Evolutionary conservation across 2,888 invertebrate species (phyloP), one percentile per base, ranked within the genome.

Genomic region (Netelia inedita): DNA sequence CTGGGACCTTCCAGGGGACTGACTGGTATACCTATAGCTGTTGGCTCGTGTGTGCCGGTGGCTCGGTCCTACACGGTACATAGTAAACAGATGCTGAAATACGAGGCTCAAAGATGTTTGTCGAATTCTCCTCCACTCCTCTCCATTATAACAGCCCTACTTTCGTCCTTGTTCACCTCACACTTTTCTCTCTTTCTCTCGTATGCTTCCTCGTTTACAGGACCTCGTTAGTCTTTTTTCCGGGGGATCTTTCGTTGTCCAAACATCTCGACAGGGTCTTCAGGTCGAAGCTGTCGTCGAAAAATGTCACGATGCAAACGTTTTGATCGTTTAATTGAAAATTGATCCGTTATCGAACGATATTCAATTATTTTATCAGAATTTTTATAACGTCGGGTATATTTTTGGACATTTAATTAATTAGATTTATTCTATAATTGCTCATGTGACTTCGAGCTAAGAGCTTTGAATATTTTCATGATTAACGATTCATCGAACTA

Each of bases 41-140:
- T 43, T 21, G 57, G 65, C 57, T 23, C 50, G 8, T 53, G 63
- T 55, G n/a, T 21, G 35, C 35, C 16, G 21, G 43, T 41, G 53
- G 41, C 28, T 61, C 69, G 57, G 69, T 19, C 61, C 28, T 71
- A 59, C 23, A n/a, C 35, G 23, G 11, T 66, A 81, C 87, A 66
- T 71, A 61, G 88, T 89, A 92, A 93, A 91, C 92, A 93, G 93
- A 93, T 93, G 93, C 92, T 89, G 93, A 92, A 92, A 92, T 90
- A 89, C 88, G 91, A 93, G 87, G 91, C 91, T 83, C 74, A 88
- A 87, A 89, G 89, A 91, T 89, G 88, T 87, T 88, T 88, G 86
- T 86, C 87, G 86, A 86, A 86, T 87, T 88, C 87, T 87, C 85
- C 85, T 88, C 87, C 83, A 87, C 79, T 41, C 46, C 73, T 80